These are phyloP conservation scores for Xylocampa areola DNA, from an alignment of 2,888 invertebrate genomes.

Conservation along the genomic window DNA sequence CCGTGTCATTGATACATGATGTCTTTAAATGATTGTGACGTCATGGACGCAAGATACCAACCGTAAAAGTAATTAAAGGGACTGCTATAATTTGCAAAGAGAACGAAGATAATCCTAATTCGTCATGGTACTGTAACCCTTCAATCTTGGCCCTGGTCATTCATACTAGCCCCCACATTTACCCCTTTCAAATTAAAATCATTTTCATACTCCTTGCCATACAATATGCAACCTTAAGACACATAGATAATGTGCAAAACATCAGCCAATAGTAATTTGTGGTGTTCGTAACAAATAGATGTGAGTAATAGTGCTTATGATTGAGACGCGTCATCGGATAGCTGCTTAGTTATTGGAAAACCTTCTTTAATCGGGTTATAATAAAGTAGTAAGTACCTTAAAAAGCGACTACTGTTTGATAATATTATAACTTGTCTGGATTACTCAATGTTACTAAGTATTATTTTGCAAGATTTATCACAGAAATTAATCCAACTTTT, in stretches of 20 bases:
- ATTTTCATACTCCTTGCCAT: neutral
- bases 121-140: constrained; percentile 44
- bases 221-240: constrained; percentile 6
- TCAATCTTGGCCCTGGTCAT: constrained; percentile 39
- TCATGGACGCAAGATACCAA: constrained; percentile 12
- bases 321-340: constrained; percentile 60
- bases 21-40: constrained; percentile 18
- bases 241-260: neutral
- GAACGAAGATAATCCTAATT: constrained; percentile 50
- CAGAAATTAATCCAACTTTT: too few species aligned
- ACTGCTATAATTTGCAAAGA: constrained; percentile 35
- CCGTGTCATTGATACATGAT: constrained; percentile 10
- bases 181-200: constrained; percentile 46
- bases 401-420: too few species aligned
- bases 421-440: too few species aligned
- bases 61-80: constrained; percentile 40
- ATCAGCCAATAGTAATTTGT: constrained; percentile 6
- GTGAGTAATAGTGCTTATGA: constrained; percentile 64
- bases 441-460: too few species aligned
- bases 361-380: rapidly evolving
- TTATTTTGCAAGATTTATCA: too few species aligned
- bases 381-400: neutral
- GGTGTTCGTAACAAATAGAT: constrained; percentile 27
- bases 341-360: neutral
- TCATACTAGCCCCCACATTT: constrained; percentile 22